Percentiles rank a stretch among this genome's conserved stretches.
phyloP scores from a whole-genome alignment of 1,140 invertebrate genomes.

The Aphis gossypii region DNA sequence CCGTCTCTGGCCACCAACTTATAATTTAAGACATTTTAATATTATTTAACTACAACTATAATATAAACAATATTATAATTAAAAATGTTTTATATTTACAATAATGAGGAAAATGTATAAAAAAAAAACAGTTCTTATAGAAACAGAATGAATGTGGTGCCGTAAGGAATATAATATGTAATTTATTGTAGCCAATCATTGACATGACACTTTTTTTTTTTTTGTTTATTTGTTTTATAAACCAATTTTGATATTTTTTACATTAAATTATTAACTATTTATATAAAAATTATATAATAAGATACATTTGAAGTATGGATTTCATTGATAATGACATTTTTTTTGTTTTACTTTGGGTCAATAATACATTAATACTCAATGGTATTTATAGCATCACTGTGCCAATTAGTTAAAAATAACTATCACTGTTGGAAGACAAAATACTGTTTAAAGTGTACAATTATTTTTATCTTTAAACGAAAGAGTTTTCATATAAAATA shows the following conservation, averaged over 20 bases:
- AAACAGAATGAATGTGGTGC: background rate
- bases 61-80: background rate
- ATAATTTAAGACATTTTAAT: background rate
- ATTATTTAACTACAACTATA: background rate
- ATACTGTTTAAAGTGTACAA: background rate
- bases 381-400: background rate
- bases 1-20: background rate
- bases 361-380: background rate
- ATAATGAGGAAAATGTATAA: background rate
- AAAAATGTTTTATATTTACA: background rate
- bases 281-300: background rate
- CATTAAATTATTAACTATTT: background rate
- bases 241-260: background rate
- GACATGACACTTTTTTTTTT: background rate
- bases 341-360: background rate
- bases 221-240: background rate
- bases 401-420: background rate
- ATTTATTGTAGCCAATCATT: background rate
- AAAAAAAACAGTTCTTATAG: background rate
- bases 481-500: background rate
- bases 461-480: background rate
- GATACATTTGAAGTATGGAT: background rate
- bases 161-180: background rate
- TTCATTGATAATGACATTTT: background rate
- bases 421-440: conserved; percentile 5